Evolutionary conservation across 2,113 vertebrate genomes (phyloP), one percentile per base, ranked within the genome.

Genomic region (Chrysochloris asiatica): DNA sequence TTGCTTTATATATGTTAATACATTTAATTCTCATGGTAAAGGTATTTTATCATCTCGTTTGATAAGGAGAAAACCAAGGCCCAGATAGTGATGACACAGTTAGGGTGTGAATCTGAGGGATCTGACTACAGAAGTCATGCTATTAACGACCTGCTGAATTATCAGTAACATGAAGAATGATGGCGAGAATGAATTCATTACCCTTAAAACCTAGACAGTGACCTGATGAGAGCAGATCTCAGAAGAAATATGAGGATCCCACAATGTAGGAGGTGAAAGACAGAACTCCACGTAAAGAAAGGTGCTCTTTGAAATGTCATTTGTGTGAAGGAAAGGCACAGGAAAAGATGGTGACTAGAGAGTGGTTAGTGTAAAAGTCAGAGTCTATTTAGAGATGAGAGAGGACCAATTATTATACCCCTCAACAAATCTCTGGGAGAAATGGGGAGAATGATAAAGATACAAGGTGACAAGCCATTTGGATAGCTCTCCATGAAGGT

Each of bases 171-270:
- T 30, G 3, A 52, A 54, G 19, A 83, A 43, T 1, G 2, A n/a
- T 2, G 0, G 41, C 17, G 47, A 6, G 0, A 4, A 12, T 36
- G 24, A 50, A 9, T 54, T 16, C 8, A 1, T 28, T 41, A 10
- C 17, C 22, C 4, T 30, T 52, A 12, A n/a, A 50, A 45, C 28
- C 0, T 3, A 3, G n/a, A n/a, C 54, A 21, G 26, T 1, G 7
- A n/a, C 9, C 47, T 17, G 14, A 11, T 28, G 3, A 69, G 12
- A 33, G 78, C 28, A 80, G 38, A 61, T 5, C 45, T 59, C 11
- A 30, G 9, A 78, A 12, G n/a, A 48, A n/a, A 9, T 9, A 30
- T 45, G 8, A 30, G 4, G 11, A 7, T 69, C 78, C 30, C 30
- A 61, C 21, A 56, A 13, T 1, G 2, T 1, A 8, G 22, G 28